Evolutionary conservation across 2,797 vertebrate species (phyloP).

Genomic region (Sandelia bainsii): DNA sequence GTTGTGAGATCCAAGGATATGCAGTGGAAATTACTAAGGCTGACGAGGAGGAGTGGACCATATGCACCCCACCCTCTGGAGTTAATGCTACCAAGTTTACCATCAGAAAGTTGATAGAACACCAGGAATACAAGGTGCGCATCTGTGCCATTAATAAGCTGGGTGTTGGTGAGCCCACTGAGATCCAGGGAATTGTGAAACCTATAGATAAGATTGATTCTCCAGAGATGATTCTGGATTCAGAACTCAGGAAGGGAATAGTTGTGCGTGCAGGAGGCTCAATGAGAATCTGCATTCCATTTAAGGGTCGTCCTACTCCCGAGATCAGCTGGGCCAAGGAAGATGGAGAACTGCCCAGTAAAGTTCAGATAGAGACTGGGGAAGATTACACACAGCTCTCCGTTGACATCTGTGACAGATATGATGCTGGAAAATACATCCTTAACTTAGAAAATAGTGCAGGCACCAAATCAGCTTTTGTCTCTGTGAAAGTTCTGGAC

Average conservation of each 20-base stretch:
- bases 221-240: slow-evolving; percentile 95
- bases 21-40: slow-evolving; percentile 95
- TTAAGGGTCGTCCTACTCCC: slow-evolving; percentile 94
- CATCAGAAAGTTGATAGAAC: slow-evolving; percentile 93
- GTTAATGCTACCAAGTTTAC: slow-evolving; percentile 90
- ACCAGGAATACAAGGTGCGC: slow-evolving; percentile 96
- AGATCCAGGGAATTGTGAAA: slow-evolving; percentile 91
- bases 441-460: slow-evolving; percentile 96
- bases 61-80: slow-evolving; percentile 93
- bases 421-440: slow-evolving; percentile 96
- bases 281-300: slow-evolving; percentile 93
- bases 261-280: slow-evolving; percentile 93
- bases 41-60: slow-evolving; percentile 96
- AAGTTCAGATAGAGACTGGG: slow-evolving; percentile 91
- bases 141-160: slow-evolving; percentile 96
- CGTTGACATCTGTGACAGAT: slow-evolving; percentile 95
- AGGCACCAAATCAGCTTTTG: slow-evolving; percentile 96
- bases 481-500: slow-evolving; percentile 95
- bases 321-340: slow-evolving; percentile 96
- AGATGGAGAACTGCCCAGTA: slow-evolving; percentile 91
- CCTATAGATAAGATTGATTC: slow-evolving; percentile 94
- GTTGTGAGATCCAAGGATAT: slow-evolving; percentile 95
- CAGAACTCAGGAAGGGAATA: slow-evolving; percentile 95
- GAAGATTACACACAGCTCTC: slow-evolving; percentile 92
- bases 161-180: slow-evolving; percentile 93